Evolutionary conservation across 2,888 invertebrate genomes (phyloP).

Genomic region (Selenia dentaria): DNA sequence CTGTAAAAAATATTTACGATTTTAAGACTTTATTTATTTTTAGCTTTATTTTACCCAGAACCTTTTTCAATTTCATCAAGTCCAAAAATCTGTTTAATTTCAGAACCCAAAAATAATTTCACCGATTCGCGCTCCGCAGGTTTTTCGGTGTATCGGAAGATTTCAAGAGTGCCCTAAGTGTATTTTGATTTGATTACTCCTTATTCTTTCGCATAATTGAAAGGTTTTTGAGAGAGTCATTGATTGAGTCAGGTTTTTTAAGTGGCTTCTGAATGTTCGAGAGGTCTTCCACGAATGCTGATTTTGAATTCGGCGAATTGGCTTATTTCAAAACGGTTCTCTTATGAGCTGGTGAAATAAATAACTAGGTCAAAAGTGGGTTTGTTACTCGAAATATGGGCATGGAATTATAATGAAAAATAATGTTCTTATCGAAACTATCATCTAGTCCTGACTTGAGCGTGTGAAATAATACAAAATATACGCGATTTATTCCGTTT

Average conservation of each 20-base stretch:
- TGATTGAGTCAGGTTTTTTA: slow-evolving; percentile 29
- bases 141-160: slow-evolving; percentile 26
- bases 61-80: too few species aligned
- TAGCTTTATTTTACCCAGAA: too few species aligned
- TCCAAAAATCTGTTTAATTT: background rate
- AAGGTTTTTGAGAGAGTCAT: slow-evolving; percentile 30
- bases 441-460: too few species aligned
- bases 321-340: background rate
- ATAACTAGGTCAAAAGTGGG: too few species aligned
- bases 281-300: background rate
- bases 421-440: too few species aligned
- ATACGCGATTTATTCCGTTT: too few species aligned
- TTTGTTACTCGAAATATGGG: too few species aligned
- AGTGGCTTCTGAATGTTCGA: slow-evolving; percentile 16
- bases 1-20: too few species aligned
- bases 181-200: slow-evolving; percentile 37
- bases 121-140: background rate
- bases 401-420: too few species aligned
- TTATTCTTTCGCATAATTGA: slow-evolving; percentile 32
- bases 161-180: slow-evolving; percentile 26
- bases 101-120: background rate
- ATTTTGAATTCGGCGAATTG: slow-evolving; percentile 4
- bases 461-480: too few species aligned
- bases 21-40: too few species aligned
- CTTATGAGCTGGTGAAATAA: background rate